These are phyloP conservation scores for Chelonia mydas DNA, from an alignment of 2,797 vertebrate species.

Conservation along the genomic window DNA sequence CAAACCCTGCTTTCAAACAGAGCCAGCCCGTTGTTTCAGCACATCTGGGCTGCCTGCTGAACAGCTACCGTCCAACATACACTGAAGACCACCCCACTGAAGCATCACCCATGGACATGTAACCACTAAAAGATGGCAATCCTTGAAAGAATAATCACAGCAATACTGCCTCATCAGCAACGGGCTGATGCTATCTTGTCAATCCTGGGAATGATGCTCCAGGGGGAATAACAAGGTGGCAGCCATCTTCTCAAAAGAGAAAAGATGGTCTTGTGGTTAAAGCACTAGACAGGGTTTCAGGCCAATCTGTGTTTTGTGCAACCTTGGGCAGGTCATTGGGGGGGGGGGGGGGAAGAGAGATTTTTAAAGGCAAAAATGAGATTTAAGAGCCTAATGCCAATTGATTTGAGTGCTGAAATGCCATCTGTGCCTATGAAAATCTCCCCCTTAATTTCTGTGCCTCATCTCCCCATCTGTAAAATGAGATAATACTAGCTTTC, in stretches of 20 bases:
- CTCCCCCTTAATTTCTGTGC: neutral
- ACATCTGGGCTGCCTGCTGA: neutral
- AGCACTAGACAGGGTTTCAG: neutral
- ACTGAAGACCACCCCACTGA: neutral
- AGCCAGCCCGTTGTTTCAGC: neutral
- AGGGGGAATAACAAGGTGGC: neutral
- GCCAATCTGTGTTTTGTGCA: neutral
- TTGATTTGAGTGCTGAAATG: neutral
- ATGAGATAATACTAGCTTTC: neutral
- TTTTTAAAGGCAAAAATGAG: neutral
- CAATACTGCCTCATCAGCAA: neutral
- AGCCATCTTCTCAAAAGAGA: neutral
- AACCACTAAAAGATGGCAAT: neutral
- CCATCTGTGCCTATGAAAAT: neutral
- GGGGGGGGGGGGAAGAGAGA: neutral
- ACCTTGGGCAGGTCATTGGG: neutral
- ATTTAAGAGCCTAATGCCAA: neutral
- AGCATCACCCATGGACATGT: accelerated
- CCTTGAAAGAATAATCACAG: neutral
- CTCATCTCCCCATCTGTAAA: neutral
- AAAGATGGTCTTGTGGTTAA: neutral
- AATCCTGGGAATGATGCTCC: accelerated
- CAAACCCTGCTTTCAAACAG: constrained; percentile 10
- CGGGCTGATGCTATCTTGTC: neutral
- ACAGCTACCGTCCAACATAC: neutral